A percentile compares a stretch with the other conserved stretches of the same genome.
Evolutionary conservation across 2,797 vertebrate genomes (phyloP).

Genomic region (Manis pentadactyla): DNA sequence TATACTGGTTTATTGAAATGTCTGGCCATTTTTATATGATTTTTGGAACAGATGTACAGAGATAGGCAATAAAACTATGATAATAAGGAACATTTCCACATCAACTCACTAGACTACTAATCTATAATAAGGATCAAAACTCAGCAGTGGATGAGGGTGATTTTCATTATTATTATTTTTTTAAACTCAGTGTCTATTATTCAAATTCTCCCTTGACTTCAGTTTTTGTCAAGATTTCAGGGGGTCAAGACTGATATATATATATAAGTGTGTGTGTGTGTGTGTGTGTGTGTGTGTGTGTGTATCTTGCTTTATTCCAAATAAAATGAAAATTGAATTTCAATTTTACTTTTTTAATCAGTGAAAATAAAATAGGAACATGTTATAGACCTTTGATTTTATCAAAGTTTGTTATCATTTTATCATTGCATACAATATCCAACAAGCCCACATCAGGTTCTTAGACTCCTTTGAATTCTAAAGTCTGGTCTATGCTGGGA

Average conservation of each 20-base stretch:
- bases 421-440: background rate
- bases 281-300: background rate
- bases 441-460: background rate
- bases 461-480: background rate
- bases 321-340: slow-evolving; percentile 20
- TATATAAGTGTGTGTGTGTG: background rate
- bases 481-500: background rate
- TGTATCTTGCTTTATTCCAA: slow-evolving; percentile 20
- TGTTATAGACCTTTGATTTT: background rate
- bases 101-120: slow-evolving; percentile 87
- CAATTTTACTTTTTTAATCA: background rate
- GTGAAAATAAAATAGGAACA: background rate
- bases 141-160: slow-evolving; percentile 69
- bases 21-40: slow-evolving; percentile 88
- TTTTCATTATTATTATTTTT: slow-evolving; percentile 81
- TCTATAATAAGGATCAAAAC: slow-evolving; percentile 85
- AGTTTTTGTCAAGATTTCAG: slow-evolving; percentile 72
- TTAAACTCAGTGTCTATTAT: slow-evolving; percentile 54
- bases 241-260: slow-evolving; percentile 41
- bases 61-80: slow-evolving; percentile 89
- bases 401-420: slow-evolving; percentile 5
- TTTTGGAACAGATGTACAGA: slow-evolving; percentile 89
- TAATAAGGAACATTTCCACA: slow-evolving; percentile 89
- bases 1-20: slow-evolving; percentile 87
- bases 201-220: slow-evolving; percentile 62